Percentiles rank a stretch among this genome's conserved stretches.
Evolutionary conservation across 2,888 invertebrate species (phyloP).

Genomic region (Pinctada fucata): DNA sequence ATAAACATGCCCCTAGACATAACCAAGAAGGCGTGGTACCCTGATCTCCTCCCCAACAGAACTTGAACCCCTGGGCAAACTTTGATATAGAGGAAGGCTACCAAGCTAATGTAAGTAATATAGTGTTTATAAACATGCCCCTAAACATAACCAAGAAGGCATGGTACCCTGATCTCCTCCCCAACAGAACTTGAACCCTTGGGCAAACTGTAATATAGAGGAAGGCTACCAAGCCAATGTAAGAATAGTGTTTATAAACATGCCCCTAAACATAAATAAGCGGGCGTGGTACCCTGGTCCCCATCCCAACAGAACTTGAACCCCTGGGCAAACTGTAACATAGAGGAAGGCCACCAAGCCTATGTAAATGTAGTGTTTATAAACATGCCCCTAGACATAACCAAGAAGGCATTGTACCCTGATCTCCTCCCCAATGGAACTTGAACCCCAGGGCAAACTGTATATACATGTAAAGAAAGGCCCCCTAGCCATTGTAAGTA

Average conservation of each 20-base stretch:
- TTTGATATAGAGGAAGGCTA: slow-evolving; percentile 97
- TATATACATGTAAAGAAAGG: slow-evolving; percentile 98
- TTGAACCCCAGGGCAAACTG: slow-evolving; percentile 98
- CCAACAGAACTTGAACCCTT: slow-evolving; percentile 97
- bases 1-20: slow-evolving; percentile 80
- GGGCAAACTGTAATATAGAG: slow-evolving; percentile 97
- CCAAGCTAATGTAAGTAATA: slow-evolving; percentile 77
- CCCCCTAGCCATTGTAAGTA: slow-evolving; percentile 79
- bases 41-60: slow-evolving; percentile 96
- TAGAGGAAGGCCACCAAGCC: slow-evolving; percentile 89
- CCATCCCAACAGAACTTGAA: slow-evolving; percentile 98
- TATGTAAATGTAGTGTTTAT: slow-evolving; percentile 74
- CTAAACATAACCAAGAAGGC: slow-evolving; percentile 81
- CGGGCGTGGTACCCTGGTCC: slow-evolving; percentile 95
- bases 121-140: slow-evolving; percentile 78
- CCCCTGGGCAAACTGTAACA: slow-evolving; percentile 96
- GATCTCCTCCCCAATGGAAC: slow-evolving; percentile 96
- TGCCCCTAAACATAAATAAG: slow-evolving; percentile 78
- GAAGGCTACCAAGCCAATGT: slow-evolving; percentile 84
- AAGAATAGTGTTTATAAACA: slow-evolving; percentile 42
- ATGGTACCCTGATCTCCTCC: slow-evolving; percentile 98
- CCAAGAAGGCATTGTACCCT: slow-evolving; percentile 88
- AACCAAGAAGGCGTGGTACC: slow-evolving; percentile 87
- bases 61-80: slow-evolving; percentile 98
- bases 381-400: slow-evolving; percentile 81